These are phyloP conservation scores for Oriolus oriolus DNA, from an alignment of 2,113 vertebrate genomes.

Conservation along the genomic window DNA sequence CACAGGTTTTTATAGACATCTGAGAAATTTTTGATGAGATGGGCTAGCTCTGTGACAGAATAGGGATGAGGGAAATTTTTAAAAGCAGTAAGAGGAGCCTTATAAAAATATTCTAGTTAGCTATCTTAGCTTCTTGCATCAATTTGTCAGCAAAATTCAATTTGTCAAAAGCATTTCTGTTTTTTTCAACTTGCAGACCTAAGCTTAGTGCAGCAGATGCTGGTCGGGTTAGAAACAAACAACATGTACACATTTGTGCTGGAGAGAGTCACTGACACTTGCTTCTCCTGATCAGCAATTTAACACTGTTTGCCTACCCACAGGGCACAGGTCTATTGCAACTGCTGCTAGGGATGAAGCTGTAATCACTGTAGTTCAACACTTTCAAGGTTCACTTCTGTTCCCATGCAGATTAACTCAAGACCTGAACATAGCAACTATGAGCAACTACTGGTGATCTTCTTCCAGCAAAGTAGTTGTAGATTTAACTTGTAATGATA, in stretches of 20 bases:
- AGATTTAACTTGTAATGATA: not conserved
- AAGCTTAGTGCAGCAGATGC: not conserved
- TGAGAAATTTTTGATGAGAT: not conserved
- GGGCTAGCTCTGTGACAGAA: not conserved
- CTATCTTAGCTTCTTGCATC: not conserved
- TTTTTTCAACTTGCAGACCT: not conserved
- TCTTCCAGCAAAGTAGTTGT: not conserved
- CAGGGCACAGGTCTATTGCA: not conserved
- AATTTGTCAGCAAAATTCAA: not conserved
- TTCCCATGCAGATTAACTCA: not conserved
- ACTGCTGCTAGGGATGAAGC: not conserved
- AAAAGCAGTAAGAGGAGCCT: not conserved
- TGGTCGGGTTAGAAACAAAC: not conserved
- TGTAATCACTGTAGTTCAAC: not conserved
- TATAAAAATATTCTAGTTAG: not conserved
- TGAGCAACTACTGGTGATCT: not conserved
- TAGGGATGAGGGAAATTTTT: not conserved
- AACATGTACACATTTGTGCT: fast-evolving
- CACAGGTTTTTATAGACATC: not conserved
- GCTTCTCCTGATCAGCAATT: not conserved
- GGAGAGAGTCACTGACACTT: not conserved
- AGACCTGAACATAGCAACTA: not conserved
- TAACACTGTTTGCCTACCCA: not conserved
- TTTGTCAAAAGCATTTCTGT: not conserved
- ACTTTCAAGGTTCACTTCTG: not conserved